phyloP scores from a whole-genome alignment of 2,888 invertebrate genomes.

The Cosmopolites sordidus region DNA sequence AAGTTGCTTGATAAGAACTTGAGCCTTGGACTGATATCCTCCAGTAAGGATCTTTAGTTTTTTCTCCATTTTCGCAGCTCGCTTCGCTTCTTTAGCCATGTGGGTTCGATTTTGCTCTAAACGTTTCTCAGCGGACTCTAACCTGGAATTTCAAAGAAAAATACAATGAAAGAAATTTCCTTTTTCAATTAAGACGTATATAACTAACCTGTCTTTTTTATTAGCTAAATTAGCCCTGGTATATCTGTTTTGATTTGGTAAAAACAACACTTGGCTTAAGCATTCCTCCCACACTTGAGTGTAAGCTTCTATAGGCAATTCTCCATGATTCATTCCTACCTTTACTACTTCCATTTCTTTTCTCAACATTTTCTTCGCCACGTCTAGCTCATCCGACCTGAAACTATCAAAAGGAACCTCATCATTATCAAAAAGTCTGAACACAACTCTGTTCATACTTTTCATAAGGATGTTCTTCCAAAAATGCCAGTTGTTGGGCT shows the following conservation, averaged over 20 bases:
- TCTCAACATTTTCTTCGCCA: constrained; percentile 62
- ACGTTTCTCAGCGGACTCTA: constrained; percentile 89
- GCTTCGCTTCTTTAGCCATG: constrained; percentile 96
- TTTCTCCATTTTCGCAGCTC: constrained; percentile 96
- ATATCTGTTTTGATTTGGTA: constrained; percentile 71
- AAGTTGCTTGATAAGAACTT: constrained; percentile 81
- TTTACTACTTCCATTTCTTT: constrained; percentile 88
- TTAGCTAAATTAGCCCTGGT: constrained; percentile 92
- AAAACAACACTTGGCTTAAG: constrained; percentile 82
- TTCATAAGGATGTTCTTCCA: constrained; percentile 84
- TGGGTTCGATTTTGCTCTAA: constrained; percentile 90
- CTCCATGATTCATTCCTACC: constrained; percentile 93
- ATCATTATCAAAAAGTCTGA: neutral
- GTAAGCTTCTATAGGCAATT: constrained; percentile 85
- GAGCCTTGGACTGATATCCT: constrained; percentile 74
- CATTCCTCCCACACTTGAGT: constrained; percentile 96
- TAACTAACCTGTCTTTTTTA: constrained; percentile 72
- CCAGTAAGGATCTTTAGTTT: constrained; percentile 93
- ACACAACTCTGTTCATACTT: constrained; percentile 32
- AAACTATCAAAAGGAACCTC: constrained; percentile 49
- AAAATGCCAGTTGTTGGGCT: constrained; percentile 71
- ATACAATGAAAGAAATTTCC: neutral
- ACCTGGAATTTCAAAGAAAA: constrained; percentile 47
- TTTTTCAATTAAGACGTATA: neutral
- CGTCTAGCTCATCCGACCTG: constrained; percentile 60